These are phyloP conservation scores for Zaprionus lachaisei DNA, from an alignment of 1,140 invertebrate species.

Conservation along the genomic window DNA sequence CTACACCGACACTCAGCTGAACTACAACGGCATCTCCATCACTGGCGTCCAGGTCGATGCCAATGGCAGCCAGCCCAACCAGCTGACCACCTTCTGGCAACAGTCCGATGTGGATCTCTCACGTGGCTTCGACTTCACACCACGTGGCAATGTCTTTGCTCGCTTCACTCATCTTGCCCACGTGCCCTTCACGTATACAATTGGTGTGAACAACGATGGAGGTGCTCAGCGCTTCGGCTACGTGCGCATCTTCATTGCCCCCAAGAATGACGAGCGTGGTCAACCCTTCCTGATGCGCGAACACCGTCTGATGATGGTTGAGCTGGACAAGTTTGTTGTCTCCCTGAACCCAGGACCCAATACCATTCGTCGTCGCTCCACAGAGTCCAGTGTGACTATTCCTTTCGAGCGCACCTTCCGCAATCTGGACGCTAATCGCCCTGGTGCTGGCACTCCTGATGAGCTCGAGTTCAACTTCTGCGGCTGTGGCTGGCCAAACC, in stretches of 20 bases:
- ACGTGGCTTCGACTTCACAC: constrained; percentile 91
- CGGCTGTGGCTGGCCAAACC: constrained; percentile 94
- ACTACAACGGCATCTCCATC: constrained; percentile 88
- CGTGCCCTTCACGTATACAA: constrained; percentile 88
- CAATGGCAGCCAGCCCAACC: constrained; percentile 85
- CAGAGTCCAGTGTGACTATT: constrained; percentile 89
- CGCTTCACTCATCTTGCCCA: constrained; percentile 91
- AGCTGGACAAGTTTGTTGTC: constrained; percentile 91
- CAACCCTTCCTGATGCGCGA: constrained; percentile 87
- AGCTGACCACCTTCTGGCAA: constrained; percentile 89
- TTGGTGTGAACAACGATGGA: constrained; percentile 88
- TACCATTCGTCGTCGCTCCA: constrained; percentile 87
- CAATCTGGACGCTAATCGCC: constrained; percentile 86
- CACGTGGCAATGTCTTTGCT: constrained; percentile 89
- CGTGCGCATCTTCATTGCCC: constrained; percentile 91
- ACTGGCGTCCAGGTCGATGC: constrained; percentile 85
- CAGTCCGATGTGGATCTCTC: constrained; percentile 90
- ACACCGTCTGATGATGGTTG: constrained; percentile 90
- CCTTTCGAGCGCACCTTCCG: constrained; percentile 90
- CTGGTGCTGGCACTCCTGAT: constrained; percentile 85
- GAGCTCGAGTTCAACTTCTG: constrained; percentile 90
- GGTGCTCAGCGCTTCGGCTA: constrained; percentile 87
- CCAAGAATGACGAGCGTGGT: constrained; percentile 89
- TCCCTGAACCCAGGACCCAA: constrained; percentile 87
- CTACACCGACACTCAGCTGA: constrained; percentile 87